Conservation (phyloP, 2,113 vertebrate species). For the Pseudolaguvia tuberculata region DNA sequence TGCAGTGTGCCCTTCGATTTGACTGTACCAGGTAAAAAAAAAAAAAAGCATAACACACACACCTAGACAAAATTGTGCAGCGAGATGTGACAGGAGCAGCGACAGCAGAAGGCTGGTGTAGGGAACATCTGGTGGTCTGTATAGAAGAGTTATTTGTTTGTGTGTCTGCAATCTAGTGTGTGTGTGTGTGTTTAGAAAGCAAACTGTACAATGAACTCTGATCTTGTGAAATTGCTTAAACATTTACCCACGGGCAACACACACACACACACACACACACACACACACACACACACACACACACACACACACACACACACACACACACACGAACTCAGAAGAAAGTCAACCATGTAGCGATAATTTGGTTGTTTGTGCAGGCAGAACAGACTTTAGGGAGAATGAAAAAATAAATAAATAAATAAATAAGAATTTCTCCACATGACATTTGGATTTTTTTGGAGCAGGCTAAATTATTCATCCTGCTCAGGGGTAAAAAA, state of each 20-base stretch:
- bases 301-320: slow-evolving; percentile 5
- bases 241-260: slow-evolving; percentile 4
- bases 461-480: slow-evolving; percentile 44
- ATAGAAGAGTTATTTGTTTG: not conserved
- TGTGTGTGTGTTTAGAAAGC: slow-evolving; percentile 18
- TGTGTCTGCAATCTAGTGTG: not conserved
- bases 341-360: slow-evolving; percentile 17
- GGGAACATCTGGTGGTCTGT: slow-evolving; percentile 21
- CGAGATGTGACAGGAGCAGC: slow-evolving; percentile 29
- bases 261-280: not conserved
- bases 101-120: slow-evolving; percentile 27
- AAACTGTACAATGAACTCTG: not conserved
- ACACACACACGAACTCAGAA: not conserved
- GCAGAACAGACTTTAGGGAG: not conserved
- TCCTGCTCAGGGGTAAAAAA: not conserved
- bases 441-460: slow-evolving; percentile 35
- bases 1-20: not conserved
- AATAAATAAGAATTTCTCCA: not conserved
- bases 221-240: not conserved
- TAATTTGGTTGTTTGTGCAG: slow-evolving; percentile 31
- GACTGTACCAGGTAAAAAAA: not conserved
- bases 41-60: not conserved
- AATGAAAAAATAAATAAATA: no score
- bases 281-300: slow-evolving; percentile 8
- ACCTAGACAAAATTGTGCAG: not conserved